Base-by-base conservation (phyloP, 2,797 vertebrate species). In the Gambelia wislizenii region DNA sequence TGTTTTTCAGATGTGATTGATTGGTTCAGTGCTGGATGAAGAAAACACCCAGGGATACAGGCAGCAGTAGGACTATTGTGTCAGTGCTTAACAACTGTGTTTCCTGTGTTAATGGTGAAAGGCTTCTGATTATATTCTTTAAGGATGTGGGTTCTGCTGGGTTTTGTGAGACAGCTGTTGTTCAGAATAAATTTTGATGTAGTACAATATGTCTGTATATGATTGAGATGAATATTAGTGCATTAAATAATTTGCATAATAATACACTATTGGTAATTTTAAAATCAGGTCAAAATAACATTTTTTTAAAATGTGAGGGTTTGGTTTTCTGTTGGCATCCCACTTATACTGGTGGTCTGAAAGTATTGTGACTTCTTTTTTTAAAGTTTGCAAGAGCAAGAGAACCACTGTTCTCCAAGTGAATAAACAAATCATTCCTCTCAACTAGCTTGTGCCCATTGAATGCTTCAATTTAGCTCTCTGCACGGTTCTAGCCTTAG, bases 381-480 rank as follows among this genome's bases (percentile, higher is more conserved):
- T n/a, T n/a, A n/a, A n/a, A n/a, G n/a, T n/a, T n/a, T n/a, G n/a
- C n/a, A n/a, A n/a, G n/a, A n/a, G 36, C 42, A 54, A 64, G n/a
- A 42, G 16, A 5, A 67, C 33, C 14, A 2, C 14, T 72, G 3
- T n/a, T 81, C 36, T 81, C n/a, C 18, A 56, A 88, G 54, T 49
- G 89, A 91, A 83, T 87, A 88, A 87, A 84, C 80, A 75, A 83
- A 77, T 69, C 39, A 54, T 76, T 42, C 77, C 69, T 3, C 39
- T 30, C 75, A 77, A 1, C 3, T 33, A 42, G 59, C 42, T 67
- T 85, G 54, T 86, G 39, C 76, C 81, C 1, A 61, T 47, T 33
- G 81, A 67, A 85, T 42, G 86, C 47, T 86, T 76, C 70, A 59
- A 94, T 90, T 54, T n/a, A 87, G 33, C 27, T 0, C 56, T 91